A percentile compares a stretch with the other conserved stretches of the same genome.
Conservation (phyloP, 2,888 invertebrate species). For the Candidula unifasciata region DNA sequence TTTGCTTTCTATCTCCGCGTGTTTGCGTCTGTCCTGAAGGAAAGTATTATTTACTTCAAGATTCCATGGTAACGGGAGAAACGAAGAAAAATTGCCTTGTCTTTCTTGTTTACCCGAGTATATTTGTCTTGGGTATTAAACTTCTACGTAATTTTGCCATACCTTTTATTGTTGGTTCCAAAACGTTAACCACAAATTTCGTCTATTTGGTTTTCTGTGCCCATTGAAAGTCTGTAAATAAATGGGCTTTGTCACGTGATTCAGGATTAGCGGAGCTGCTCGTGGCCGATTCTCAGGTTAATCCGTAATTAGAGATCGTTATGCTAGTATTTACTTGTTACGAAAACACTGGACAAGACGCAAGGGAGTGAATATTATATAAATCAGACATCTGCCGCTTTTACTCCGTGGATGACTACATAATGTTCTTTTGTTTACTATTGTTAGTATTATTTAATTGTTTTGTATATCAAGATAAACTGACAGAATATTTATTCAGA, state of each 20-base stretch:
- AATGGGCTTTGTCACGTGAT: slow-evolving; percentile 24
- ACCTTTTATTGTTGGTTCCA: neutral
- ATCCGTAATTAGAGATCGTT: slow-evolving; percentile 26
- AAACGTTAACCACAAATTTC: slow-evolving; percentile 19
- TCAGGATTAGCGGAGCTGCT: neutral
- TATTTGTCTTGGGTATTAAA: slow-evolving; percentile 35
- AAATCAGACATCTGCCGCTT: too few species aligned
- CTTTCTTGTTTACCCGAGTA: slow-evolving; percentile 28
- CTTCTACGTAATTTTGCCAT: neutral
- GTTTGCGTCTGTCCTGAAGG: slow-evolving; percentile 22
- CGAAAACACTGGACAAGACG: neutral
- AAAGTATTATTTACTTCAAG: slow-evolving; percentile 26
- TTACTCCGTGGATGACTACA: too few species aligned
- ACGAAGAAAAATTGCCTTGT: slow-evolving; percentile 17
- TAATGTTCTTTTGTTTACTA: too few species aligned
- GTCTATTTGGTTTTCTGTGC: slow-evolving; percentile 16
- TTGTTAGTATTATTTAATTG: too few species aligned
- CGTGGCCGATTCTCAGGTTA: neutral
- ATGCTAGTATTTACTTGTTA: neutral
- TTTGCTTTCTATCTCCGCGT: neutral
- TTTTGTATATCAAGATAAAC: too few species aligned
- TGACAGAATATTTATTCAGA: too few species aligned
- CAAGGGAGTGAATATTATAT: too few species aligned
- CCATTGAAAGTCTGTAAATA: slow-evolving; percentile 21
- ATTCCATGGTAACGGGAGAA: slow-evolving; percentile 17